A percentile compares a stretch with the other conserved stretches of the same genome.
phyloP scores from a whole-genome alignment of 2,797 vertebrate species.

The Amniataba percoides region DNA sequence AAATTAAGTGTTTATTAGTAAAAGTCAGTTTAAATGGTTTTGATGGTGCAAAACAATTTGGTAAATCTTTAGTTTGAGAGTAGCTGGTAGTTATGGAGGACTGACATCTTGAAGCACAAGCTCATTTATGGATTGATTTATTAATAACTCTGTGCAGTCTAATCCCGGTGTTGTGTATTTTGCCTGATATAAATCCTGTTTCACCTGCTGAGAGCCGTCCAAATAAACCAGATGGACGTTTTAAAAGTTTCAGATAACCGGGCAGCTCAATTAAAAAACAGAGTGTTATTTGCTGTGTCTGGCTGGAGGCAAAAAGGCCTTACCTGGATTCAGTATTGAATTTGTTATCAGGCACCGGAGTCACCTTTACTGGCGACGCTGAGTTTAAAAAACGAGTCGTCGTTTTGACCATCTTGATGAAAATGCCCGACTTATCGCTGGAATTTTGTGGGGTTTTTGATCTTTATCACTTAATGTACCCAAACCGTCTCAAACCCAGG shows the following conservation, averaged over 20 bases:
- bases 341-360: slow-evolving; percentile 15
- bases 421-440: slow-evolving; percentile 8
- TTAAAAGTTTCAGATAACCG: slow-evolving; percentile 32
- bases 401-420: not conserved
- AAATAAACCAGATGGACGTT: slow-evolving; percentile 36
- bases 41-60: not conserved
- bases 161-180: not conserved
- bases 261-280: slow-evolving; percentile 29
- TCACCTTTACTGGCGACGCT: slow-evolving; percentile 25
- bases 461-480: slow-evolving; percentile 18
- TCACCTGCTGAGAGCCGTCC: slow-evolving; percentile 13
- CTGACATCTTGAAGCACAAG: not conserved
- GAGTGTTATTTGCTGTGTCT: slow-evolving; percentile 33
- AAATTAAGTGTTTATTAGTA: too few species aligned
- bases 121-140: too few species aligned
- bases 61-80: not conserved
- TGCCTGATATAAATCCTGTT: not conserved
- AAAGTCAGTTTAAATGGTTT: not conserved
- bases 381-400: not conserved
- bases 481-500: not conserved
- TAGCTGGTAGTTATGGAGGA: not conserved
- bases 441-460: slow-evolving; percentile 4
- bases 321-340: slow-evolving; percentile 25
- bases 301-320: slow-evolving; percentile 12
- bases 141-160: not conserved